Percentiles rank a stretch among this genome's conserved stretches.
Conservation (phyloP, 2,797 vertebrate species). For the Buceros bicornis region DNA sequence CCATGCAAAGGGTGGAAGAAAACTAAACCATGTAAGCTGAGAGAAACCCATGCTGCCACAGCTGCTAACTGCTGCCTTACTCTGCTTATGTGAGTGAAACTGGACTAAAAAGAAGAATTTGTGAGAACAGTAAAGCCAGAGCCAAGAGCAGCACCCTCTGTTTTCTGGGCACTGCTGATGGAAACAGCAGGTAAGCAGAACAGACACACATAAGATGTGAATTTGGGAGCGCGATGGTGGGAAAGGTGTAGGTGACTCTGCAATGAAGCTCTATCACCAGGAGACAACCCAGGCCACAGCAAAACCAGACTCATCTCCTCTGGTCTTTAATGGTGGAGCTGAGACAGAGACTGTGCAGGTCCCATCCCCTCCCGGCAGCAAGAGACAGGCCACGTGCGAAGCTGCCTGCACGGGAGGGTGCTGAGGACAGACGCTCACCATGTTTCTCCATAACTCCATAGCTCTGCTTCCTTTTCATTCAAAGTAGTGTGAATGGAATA, state of each 20-base stretch:
- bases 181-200: background rate
- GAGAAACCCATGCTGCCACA: background rate
- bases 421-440: background rate
- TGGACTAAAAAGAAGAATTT: background rate
- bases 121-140: background rate
- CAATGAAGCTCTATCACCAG: background rate
- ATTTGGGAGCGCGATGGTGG: background rate
- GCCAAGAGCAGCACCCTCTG: background rate
- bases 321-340: background rate
- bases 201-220: fast-evolving
- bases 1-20: background rate
- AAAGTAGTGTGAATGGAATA: background rate
- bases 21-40: background rate
- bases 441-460: background rate
- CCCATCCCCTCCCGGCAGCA: background rate
- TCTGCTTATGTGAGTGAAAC: background rate
- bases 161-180: background rate
- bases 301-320: background rate
- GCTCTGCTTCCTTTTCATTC: background rate
- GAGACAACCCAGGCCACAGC: background rate
- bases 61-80: background rate
- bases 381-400: fast-evolving
- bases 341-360: no score
- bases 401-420: background rate
- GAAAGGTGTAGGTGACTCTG: background rate